These are phyloP conservation scores for Ariopsis seemanni DNA, from an alignment of 2,113 vertebrate genomes.

Conservation along the genomic window DNA sequence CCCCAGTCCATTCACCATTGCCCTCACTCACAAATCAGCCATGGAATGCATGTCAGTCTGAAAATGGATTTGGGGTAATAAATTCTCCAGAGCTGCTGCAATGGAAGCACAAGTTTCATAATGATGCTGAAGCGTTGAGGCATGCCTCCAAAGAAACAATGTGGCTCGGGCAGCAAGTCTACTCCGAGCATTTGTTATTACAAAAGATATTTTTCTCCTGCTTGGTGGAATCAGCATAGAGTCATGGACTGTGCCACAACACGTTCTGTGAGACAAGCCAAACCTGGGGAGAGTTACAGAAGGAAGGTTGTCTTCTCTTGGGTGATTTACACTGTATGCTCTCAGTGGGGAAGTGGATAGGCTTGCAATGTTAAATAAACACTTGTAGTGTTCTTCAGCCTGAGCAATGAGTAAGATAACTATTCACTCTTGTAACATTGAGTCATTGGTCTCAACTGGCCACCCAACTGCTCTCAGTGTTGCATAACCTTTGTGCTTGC, in stretches of 20 bases:
- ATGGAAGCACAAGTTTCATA: conserved; percentile 73
- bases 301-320: conserved; percentile 45
- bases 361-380: conserved; percentile 46
- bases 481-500: not conserved
- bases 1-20: conserved; percentile 67
- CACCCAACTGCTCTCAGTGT: not conserved
- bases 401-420: conserved; percentile 34
- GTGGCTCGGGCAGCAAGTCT: conserved; percentile 62
- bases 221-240: conserved; percentile 75
- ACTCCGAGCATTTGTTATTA: conserved; percentile 75
- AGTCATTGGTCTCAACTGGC: conserved; percentile 11
- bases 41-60: conserved; percentile 83
- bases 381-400: conserved; percentile 43
- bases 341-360: conserved; percentile 31
- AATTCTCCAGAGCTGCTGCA: conserved; percentile 74
- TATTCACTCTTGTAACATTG: conserved; percentile 26
- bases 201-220: conserved; percentile 72
- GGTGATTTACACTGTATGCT: conserved; percentile 54
- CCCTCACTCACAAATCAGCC: conserved; percentile 79
- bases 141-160: conserved; percentile 78
- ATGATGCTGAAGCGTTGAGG: conserved; percentile 74
- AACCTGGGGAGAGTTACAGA: conserved; percentile 58
- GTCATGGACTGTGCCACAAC: conserved; percentile 78
- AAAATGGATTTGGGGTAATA: conserved; percentile 82
- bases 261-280: conserved; percentile 71